These are phyloP conservation scores for Drosophila triauraria DNA, from an alignment of 1,140 invertebrate genomes.

Conservation along the genomic window DNA sequence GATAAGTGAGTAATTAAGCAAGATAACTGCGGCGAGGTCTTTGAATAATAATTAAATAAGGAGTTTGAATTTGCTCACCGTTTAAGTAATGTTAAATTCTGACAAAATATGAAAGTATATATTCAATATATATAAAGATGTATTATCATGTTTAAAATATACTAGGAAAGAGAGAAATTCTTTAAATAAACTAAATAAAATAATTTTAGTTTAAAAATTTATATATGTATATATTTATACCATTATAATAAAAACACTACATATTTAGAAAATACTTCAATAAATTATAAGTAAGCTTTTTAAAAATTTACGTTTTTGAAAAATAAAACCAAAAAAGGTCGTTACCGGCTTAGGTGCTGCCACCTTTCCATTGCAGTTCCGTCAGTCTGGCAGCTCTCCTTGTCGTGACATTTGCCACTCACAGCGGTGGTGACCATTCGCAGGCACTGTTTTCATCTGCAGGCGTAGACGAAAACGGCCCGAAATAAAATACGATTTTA, in stretches of 20 bases:
- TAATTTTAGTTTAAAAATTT: no score
- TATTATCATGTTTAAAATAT: no score
- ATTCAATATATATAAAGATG: no score
- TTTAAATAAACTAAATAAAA: no score
- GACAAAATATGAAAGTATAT: not conserved
- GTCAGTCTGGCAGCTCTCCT: constrained; percentile 1
- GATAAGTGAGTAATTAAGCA: constrained; percentile 14
- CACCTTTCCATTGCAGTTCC: not conserved
- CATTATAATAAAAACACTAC: no score
- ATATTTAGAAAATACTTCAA: no score
- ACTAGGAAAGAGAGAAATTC: no score
- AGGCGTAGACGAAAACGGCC: constrained; percentile 24
- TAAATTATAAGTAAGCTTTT: no score
- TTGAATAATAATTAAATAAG: constrained; percentile 1
- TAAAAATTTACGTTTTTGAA: no score
- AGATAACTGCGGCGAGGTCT: constrained; percentile 17
- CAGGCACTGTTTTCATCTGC: constrained; percentile 28
- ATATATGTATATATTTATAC: no score
- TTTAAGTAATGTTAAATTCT: not conserved
- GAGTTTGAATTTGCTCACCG: not conserved
- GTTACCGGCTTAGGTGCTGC: not conserved
- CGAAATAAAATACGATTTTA: constrained; percentile 37
- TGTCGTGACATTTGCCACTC: not conserved
- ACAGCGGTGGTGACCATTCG: constrained; percentile 2
- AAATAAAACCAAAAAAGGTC: not conserved